Evolutionary conservation across 2,888 invertebrate genomes (phyloP).

Genomic region (Mactromeris polynyma): DNA sequence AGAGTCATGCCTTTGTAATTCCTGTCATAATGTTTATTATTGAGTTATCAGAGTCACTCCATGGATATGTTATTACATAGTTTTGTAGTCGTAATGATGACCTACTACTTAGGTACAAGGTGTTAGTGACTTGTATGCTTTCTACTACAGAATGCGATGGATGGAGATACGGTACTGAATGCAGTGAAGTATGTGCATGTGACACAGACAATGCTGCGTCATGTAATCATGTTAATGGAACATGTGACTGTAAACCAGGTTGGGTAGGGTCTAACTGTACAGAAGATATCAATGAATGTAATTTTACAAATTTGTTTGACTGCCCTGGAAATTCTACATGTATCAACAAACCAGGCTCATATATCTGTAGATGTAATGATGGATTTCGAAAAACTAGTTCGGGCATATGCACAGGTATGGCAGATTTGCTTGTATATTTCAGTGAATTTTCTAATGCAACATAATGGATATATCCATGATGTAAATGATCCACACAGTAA

Average conservation of each 20-base stretch:
- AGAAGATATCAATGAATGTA: constrained; percentile 36
- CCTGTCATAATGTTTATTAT: too few species aligned
- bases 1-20: too few species aligned
- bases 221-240: constrained; percentile 18
- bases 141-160: background rate
- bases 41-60: too few species aligned
- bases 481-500: too few species aligned
- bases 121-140: too few species aligned
- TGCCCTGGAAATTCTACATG: constrained; percentile 46
- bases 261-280: constrained; percentile 13
- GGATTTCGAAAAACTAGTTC: constrained; percentile 38
- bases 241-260: constrained; percentile 21
- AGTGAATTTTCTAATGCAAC: background rate
- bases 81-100: too few species aligned
- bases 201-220: background rate
- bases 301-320: background rate
- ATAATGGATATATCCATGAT: background rate
- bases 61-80: too few species aligned
- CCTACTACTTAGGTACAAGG: too few species aligned
- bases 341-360: constrained; percentile 35
- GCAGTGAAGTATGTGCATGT: background rate
- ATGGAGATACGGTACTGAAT: background rate
- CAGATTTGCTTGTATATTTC: background rate
- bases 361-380: constrained; percentile 39
- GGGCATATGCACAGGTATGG: constrained; percentile 16